Evolutionary conservation across 2,888 invertebrate genomes (phyloP).

Genomic region (Biston betularia): DNA sequence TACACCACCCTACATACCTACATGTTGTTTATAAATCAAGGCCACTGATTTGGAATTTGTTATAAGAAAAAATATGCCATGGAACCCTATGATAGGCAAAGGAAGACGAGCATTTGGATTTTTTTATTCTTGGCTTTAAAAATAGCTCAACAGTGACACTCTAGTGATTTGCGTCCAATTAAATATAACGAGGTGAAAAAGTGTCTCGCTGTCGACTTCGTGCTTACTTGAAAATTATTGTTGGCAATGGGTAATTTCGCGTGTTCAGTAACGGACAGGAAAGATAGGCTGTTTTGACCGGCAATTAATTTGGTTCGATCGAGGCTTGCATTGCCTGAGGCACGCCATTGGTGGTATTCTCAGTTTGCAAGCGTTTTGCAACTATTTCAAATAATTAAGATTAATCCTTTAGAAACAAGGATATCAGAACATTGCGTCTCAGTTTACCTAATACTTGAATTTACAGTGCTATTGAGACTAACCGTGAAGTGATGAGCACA

Average conservation of each 20-base stretch:
- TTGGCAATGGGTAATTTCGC: constrained; percentile 41
- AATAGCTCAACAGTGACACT: constrained; percentile 2
- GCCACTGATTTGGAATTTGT: no score
- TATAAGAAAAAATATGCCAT: no score
- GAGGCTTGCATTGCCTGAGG: constrained; percentile 43
- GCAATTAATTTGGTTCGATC: constrained; percentile 58
- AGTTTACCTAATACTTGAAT: no score
- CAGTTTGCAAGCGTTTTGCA: constrained; percentile 4
- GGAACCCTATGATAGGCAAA: no score
- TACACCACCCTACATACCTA: no score
- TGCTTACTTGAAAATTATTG: constrained; percentile 41
- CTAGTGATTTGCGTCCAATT: constrained; percentile 36
- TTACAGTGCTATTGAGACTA: no score
- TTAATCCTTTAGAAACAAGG: neutral
- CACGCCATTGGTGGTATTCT: constrained; percentile 39
- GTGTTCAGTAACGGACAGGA: constrained; percentile 54
- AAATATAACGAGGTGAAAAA: constrained; percentile 41
- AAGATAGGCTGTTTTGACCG: constrained; percentile 59
- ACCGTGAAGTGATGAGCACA: no score
- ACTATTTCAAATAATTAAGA: constrained; percentile 1
- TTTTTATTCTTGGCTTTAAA: constrained; percentile 5
- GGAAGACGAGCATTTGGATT: neutral
- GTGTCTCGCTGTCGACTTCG: constrained; percentile 31
- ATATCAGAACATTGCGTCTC: neutral
- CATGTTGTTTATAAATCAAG: no score